phyloP scores from a whole-genome alignment of 2,797 vertebrate species.

The Chelonia mydas region DNA sequence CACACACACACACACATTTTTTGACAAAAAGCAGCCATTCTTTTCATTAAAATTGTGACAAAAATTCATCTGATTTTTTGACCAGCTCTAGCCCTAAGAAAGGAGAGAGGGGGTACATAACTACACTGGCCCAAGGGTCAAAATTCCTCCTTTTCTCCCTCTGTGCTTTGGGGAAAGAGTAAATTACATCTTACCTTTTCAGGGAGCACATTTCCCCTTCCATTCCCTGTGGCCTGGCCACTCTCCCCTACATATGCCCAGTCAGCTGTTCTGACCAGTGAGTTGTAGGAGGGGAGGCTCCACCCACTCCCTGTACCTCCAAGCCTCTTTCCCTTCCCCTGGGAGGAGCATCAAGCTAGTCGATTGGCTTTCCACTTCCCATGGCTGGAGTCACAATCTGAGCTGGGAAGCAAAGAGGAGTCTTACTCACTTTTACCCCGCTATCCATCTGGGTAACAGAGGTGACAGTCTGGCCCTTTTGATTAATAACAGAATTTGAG shows the following conservation, averaged over 20 bases:
- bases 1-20: not conserved
- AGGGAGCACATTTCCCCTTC: not conserved
- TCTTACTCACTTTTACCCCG: not conserved
- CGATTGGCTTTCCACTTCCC: not conserved
- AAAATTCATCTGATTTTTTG: not conserved
- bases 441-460: not conserved
- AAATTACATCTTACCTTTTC: not conserved
- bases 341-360: not conserved
- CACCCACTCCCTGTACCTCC: not conserved
- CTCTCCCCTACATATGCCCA: not conserved
- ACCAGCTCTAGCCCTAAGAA: not conserved
- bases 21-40: not conserved
- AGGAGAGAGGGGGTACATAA: not conserved
- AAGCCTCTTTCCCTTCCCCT: not conserved
- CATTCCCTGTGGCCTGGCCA: not conserved
- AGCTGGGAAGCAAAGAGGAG: not conserved
- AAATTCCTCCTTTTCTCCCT: not conserved
- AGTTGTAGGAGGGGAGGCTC: not conserved
- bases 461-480: not conserved
- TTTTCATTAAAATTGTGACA: rapidly evolving
- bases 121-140: too few species aligned
- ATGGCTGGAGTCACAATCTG: not conserved
- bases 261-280: not conserved
- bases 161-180: not conserved
- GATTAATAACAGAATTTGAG: not conserved